A percentile compares a stretch with the other conserved stretches of the same genome.
Evolutionary conservation across 2,888 invertebrate genomes (phyloP).

Genomic region (Branchellion lobata): DNA sequence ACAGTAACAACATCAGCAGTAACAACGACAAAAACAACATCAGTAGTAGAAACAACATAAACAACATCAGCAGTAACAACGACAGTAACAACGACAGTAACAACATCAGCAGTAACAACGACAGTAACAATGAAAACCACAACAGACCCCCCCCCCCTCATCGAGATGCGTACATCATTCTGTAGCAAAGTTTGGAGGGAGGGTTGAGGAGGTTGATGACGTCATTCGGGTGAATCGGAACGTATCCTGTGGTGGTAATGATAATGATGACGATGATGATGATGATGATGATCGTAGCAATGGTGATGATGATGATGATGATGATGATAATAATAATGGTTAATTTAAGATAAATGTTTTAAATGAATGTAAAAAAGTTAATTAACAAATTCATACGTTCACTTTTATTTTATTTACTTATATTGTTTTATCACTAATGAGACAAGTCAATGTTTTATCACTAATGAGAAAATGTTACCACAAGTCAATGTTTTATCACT

Average conservation of each 20-base stretch:
- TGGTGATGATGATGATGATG: slow-evolving; percentile 14
- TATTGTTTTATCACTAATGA: too few species aligned
- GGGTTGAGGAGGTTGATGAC: slow-evolving; percentile 19
- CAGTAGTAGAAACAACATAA: too few species aligned
- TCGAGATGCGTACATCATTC: neutral
- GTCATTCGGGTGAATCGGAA: slow-evolving; percentile 39
- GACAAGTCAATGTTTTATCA: too few species aligned
- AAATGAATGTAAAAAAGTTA: slow-evolving; percentile 47
- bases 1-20: too few species aligned
- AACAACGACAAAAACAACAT: too few species aligned
- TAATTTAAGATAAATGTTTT: slow-evolving; percentile 45
- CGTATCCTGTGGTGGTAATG: slow-evolving; percentile 11
- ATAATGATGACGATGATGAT: too few species aligned
- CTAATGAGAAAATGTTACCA: too few species aligned
- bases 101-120: slow-evolving; percentile 5
- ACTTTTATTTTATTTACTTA: too few species aligned
- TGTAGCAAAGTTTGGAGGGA: neutral
- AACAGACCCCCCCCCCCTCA: neutral
- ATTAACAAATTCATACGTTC: slow-evolving; percentile 43
- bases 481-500: too few species aligned
- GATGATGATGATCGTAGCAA: neutral
- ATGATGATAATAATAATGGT: slow-evolving; percentile 48
- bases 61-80: neutral
- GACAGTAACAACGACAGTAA: neutral
- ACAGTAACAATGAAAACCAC: neutral